A percentile compares a stretch with the other conserved stretches of the same genome.
Conservation (phyloP, 2,797 vertebrate genomes). For the Falco berigora region DNA sequence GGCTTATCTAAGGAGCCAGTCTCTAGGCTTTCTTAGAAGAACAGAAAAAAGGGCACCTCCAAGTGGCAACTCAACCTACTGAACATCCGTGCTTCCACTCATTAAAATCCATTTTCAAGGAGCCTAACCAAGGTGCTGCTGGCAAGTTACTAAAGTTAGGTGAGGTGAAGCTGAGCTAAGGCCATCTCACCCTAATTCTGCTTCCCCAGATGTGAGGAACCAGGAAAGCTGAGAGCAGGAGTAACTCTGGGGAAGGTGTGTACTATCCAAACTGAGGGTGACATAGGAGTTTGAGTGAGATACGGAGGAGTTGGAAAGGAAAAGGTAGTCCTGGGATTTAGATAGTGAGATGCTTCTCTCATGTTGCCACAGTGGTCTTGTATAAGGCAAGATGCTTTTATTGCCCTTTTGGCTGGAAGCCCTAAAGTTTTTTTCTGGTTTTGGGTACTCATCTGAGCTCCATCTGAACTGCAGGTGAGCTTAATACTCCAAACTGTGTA, state of each 20-base stretch:
- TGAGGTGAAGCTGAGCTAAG: neutral
- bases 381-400: neutral
- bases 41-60: neutral
- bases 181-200: neutral
- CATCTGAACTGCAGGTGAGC: neutral
- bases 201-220: neutral
- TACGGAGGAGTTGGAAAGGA: neutral
- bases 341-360: neutral
- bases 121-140: neutral
- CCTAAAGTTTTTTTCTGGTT: neutral
- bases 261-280: neutral
- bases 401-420: neutral
- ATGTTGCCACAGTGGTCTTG: neutral
- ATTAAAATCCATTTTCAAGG: neutral
- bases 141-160: neutral
- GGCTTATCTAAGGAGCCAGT: neutral
- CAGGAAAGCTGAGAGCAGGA: neutral
- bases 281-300: neutral
- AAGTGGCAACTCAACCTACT: neutral
- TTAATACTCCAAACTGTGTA: neutral
- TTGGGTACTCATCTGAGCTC: neutral
- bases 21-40: neutral
- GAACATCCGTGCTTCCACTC: neutral
- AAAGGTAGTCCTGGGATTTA: neutral
- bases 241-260: neutral